Evolutionary conservation across 2,888 invertebrate genomes (phyloP).

Genomic region (Pristionchus entomophagus): DNA sequence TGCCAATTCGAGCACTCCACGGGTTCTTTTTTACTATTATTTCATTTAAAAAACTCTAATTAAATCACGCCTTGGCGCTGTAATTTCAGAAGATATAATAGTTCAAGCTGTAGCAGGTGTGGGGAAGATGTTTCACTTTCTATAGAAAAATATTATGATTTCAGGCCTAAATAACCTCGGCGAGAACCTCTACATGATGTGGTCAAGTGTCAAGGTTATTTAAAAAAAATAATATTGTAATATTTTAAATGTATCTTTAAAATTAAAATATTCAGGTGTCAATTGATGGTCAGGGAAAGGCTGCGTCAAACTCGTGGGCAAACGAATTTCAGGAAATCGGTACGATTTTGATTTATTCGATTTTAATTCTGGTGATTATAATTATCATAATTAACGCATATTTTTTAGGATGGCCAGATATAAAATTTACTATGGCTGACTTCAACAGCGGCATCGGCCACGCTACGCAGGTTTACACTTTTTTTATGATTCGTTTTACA

Average conservation of each 20-base stretch:
- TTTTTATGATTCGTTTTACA: not conserved
- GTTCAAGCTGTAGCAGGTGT: no score
- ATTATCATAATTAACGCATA: no score
- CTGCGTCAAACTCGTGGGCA: slow-evolving; percentile 3
- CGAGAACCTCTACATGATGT: slow-evolving; percentile 45
- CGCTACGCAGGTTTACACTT: not conserved
- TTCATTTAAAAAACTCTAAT: not conserved
- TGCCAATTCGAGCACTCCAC: slow-evolving; percentile 37
- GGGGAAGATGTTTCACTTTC: no score
- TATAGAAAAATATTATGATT: no score
- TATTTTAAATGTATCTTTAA: not conserved
- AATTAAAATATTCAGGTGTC: not conserved
- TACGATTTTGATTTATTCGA: not conserved
- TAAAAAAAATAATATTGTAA: no score
- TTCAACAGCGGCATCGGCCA: slow-evolving; percentile 33
- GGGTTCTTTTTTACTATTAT: not conserved
- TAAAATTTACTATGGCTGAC: not conserved
- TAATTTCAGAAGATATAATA: no score
- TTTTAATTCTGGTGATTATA: not conserved
- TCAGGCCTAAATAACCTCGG: slow-evolving; percentile 3
- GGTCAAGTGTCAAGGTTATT: not conserved
- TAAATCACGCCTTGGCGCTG: no score
- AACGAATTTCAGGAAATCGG: slow-evolving; percentile 3
- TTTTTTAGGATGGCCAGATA: slow-evolving; percentile 4
- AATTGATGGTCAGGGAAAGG: slow-evolving; percentile 39